Percentiles rank a stretch among this genome's conserved stretches.
Evolutionary conservation across 2,797 vertebrate species (phyloP).

Genomic region (Sebastes hopkinsi): DNA sequence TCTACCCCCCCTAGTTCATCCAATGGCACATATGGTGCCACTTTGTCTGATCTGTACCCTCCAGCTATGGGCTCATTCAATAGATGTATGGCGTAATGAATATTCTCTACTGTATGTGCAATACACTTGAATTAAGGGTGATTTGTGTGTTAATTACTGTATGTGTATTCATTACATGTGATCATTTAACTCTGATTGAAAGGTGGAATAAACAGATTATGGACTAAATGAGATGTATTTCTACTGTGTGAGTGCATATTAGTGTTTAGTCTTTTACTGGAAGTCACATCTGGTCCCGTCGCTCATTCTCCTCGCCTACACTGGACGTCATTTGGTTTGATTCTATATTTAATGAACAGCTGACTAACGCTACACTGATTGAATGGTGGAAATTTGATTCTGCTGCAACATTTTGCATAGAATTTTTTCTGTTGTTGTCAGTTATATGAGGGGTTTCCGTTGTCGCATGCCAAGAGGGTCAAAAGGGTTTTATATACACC

Average conservation of each 20-base stretch:
- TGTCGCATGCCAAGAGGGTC: not conserved
- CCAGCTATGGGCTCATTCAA: slow-evolving; percentile 23
- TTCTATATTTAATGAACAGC: not conserved
- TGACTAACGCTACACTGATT: not conserved
- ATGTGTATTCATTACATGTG: slow-evolving; percentile 34
- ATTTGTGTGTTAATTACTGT: slow-evolving; percentile 25
- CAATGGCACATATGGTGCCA: slow-evolving; percentile 38
- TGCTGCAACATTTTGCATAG: not conserved
- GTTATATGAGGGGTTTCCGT: not conserved
- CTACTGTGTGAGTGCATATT: not conserved
- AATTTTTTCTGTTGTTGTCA: not conserved
- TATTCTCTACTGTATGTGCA: slow-evolving; percentile 15
- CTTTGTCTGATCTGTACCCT: slow-evolving; percentile 32
- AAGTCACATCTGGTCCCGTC: not conserved
- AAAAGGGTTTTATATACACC: not conserved
- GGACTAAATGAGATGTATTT: slow-evolving; percentile 8
- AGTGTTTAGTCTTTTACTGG: not conserved
- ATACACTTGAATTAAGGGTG: slow-evolving; percentile 4
- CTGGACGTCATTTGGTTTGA: not conserved
- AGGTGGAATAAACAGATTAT: slow-evolving; percentile 1
- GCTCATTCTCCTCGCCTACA: not conserved
- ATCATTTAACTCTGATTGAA: slow-evolving; percentile 25
- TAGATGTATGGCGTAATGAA: slow-evolving; percentile 5
- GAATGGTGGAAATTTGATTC: not conserved
- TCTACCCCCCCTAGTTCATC: not conserved